phyloP scores from a whole-genome alignment of 2,113 vertebrate species.

The Sander lucioperca region DNA sequence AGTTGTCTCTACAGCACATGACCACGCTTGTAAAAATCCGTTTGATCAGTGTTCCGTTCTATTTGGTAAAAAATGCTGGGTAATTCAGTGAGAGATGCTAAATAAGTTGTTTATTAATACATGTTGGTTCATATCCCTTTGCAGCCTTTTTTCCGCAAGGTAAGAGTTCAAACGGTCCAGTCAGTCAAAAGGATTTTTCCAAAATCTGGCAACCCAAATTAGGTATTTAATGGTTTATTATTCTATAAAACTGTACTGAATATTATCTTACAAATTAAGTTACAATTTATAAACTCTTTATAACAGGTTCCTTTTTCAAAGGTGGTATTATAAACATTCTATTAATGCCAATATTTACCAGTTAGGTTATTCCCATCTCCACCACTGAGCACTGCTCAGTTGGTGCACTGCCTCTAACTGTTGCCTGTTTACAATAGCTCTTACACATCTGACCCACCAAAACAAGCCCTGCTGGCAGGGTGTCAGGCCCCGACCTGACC shows the following conservation, averaged over 20 bases:
- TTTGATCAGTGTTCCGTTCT: no score
- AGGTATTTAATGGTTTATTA: not conserved
- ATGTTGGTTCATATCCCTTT: not conserved
- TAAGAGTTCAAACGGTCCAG: not conserved
- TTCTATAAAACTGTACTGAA: not conserved
- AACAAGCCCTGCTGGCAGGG: conserved; percentile 15
- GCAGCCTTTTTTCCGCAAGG: not conserved
- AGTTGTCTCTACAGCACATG: no score
- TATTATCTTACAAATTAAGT: not conserved
- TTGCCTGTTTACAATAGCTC: not conserved
- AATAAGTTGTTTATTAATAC: not conserved
- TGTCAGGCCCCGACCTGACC: conserved; percentile 38
- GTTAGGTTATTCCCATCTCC: not conserved
- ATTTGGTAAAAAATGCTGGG: no score
- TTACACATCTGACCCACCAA: conserved; percentile 22
- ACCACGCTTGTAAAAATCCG: no score
- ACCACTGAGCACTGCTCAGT: not conserved
- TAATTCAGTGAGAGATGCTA: not conserved
- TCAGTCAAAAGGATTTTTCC: not conserved
- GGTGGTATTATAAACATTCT: not conserved
- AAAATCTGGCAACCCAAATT: not conserved
- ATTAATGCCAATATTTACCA: not conserved
- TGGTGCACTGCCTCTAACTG: not conserved
- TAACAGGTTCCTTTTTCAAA: not conserved
- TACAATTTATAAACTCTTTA: not conserved